Conservation (phyloP, 2,797 vertebrate genomes). For the Pristis pectinata region DNA sequence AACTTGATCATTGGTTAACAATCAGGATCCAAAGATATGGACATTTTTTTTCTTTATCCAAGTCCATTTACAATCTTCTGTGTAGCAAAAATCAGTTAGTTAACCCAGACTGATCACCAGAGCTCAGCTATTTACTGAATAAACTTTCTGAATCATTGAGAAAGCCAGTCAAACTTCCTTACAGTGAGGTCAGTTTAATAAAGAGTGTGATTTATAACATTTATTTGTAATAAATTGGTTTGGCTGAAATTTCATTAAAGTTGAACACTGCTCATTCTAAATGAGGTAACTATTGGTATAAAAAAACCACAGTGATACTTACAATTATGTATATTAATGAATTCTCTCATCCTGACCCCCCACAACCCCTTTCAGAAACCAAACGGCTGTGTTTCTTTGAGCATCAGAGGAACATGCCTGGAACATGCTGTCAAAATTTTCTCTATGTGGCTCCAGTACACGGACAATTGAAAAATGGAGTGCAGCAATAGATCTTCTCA, state of each 20-base stretch:
- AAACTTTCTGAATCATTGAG: background rate
- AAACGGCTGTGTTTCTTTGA: background rate
- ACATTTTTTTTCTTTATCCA: background rate
- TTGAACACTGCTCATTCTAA: background rate
- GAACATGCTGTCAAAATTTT: background rate
- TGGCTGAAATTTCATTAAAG: background rate
- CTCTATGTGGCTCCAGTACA: background rate
- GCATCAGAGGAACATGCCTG: background rate
- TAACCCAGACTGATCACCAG: background rate
- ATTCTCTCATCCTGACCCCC: background rate
- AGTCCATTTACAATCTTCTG: background rate
- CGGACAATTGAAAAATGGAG: background rate
- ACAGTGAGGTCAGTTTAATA: background rate
- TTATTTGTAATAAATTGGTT: background rate
- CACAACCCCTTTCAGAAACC: too few species aligned
- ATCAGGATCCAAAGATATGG: background rate
- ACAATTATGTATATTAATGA: background rate
- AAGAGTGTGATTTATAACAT: background rate
- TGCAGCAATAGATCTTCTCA: background rate
- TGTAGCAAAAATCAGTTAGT: background rate
- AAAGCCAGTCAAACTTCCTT: background rate
- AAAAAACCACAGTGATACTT: background rate
- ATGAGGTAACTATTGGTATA: background rate
- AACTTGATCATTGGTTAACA: background rate
- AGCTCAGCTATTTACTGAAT: background rate